Conservation (phyloP, 2,113 vertebrate genomes). For the Lepus europaeus region DNA sequence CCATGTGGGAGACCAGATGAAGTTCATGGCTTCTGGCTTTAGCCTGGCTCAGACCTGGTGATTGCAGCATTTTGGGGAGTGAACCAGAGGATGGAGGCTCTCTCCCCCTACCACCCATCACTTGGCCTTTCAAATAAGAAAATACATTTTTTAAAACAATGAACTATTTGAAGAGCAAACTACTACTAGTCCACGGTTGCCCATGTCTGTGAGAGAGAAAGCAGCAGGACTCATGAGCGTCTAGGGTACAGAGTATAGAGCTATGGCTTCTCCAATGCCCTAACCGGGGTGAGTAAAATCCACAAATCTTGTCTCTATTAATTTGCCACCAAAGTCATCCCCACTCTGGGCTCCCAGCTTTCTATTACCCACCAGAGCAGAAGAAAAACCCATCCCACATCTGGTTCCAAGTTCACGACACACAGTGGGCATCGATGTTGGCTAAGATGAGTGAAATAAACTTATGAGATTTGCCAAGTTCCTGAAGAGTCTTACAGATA, state of each 20-base stretch:
- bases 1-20: too few species aligned
- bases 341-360: not conserved
- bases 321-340: conserved; percentile 1
- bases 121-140: too few species aligned
- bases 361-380: not conserved
- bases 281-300: not conserved
- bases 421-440: not conserved
- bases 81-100: too few species aligned
- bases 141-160: too few species aligned
- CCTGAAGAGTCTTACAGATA: conserved; percentile 23
- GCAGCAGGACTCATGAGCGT: not conserved
- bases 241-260: not conserved
- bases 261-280: not conserved
- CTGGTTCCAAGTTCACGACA: not conserved
- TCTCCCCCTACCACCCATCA: too few species aligned
- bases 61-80: too few species aligned
- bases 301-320: not conserved
- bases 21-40: too few species aligned
- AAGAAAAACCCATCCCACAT: not conserved
- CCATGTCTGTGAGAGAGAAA: not conserved
- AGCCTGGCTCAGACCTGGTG: too few species aligned
- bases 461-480: not conserved
- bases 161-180: too few species aligned
- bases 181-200: too few species aligned
- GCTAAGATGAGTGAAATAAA: conserved; percentile 11